These are phyloP conservation scores for Ceramica pisi DNA, from an alignment of 2,888 invertebrate species.

Conservation along the genomic window DNA sequence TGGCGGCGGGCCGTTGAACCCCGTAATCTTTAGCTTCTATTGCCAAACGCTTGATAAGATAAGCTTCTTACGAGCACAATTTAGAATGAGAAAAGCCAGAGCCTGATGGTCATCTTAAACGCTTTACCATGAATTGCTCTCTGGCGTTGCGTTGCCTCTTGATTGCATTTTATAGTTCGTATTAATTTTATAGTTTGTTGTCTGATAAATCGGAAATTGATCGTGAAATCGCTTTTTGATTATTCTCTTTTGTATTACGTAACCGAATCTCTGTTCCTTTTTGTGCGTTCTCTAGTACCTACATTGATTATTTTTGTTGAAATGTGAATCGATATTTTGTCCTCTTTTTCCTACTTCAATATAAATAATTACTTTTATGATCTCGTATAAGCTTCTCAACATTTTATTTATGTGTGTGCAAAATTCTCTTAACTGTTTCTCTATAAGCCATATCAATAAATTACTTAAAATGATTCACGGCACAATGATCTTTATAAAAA, in stretches of 20 bases:
- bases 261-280: not conserved
- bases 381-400: not conserved
- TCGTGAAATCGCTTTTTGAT: slow-evolving; percentile 46
- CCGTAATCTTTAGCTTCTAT: slow-evolving; percentile 76
- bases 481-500: slow-evolving; percentile 62
- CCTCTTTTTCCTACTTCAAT: not conserved
- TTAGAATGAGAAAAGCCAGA: slow-evolving; percentile 54
- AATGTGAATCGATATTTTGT: not conserved
- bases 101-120: slow-evolving; percentile 47
- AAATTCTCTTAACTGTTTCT: slow-evolving; percentile 22
- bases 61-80: slow-evolving; percentile 56
- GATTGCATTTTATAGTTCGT: slow-evolving; percentile 53
- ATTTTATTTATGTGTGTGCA: not conserved
- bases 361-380: not conserved
- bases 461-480: slow-evolving; percentile 59
- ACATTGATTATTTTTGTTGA: not conserved
- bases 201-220: slow-evolving; percentile 48
- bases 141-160: slow-evolving; percentile 22
- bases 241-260: slow-evolving; percentile 16
- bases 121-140: slow-evolving; percentile 27
- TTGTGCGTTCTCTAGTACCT: not conserved
- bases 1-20: slow-evolving; percentile 77
- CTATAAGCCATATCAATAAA: slow-evolving; percentile 43
- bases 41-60: slow-evolving; percentile 79
- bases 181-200: slow-evolving; percentile 38